phyloP scores from a whole-genome alignment of 2,113 vertebrate genomes.

The Sapayoa aenigma region DNA sequence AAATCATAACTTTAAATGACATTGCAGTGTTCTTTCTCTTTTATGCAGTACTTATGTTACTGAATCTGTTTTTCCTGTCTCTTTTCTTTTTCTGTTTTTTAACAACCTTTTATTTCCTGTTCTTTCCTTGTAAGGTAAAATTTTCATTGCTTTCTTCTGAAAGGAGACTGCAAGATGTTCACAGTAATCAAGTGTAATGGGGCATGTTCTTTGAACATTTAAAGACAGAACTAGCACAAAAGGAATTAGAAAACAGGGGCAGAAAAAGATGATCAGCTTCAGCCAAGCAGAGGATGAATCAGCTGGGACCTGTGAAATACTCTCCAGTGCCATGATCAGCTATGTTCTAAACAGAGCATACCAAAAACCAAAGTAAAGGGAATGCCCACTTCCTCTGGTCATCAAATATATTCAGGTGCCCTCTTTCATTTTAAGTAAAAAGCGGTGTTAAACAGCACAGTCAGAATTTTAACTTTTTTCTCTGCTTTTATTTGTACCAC shows the following conservation, averaged over 20 bases:
- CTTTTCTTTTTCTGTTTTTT: neutral
- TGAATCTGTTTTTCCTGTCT: neutral
- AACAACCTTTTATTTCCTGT: neutral
- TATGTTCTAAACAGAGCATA: neutral
- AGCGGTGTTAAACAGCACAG: neutral
- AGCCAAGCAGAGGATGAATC: neutral
- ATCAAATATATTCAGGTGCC: neutral
- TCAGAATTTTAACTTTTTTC: neutral
- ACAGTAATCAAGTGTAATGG: conserved; percentile 21
- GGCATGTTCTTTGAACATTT: neutral
- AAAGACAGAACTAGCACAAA: neutral
- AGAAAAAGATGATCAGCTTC: neutral
- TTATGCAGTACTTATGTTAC: neutral
- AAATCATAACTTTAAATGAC: neutral
- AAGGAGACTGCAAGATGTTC: neutral
- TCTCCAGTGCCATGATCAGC: neutral
- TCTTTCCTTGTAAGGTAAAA: neutral
- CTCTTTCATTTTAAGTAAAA: neutral
- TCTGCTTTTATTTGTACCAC: neutral
- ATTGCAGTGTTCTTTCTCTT: neutral
- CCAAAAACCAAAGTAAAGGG: neutral
- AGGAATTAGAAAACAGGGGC: neutral
- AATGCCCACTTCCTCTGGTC: neutral
- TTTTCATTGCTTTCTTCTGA: conserved; percentile 2
- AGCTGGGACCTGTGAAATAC: neutral